Base-by-base conservation (phyloP, 2,888 invertebrate species). In the Ichneumoninae sp. region DNA sequence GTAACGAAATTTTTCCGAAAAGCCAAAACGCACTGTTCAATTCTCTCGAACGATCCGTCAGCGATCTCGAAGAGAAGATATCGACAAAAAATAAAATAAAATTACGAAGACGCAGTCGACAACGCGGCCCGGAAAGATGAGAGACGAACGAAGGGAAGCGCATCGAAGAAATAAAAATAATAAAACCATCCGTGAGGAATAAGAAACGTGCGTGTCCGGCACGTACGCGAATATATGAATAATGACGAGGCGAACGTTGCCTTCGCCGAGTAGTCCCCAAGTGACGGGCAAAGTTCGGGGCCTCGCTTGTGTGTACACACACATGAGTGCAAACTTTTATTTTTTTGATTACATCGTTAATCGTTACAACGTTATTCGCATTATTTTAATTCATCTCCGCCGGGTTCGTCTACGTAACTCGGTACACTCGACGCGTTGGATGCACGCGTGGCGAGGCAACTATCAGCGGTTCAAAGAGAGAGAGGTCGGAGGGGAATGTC, bases 161-260 rank as follows among this genome's bases (percentile, higher is more conserved):
- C 54, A 80, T 60, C 65, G 69, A 74, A 54, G 54, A 44, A 81
- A 54, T 65, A 52, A 75, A 60, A 60, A 69, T 36, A 76, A 81
- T n/a, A 74, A 60, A 30, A 68, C 1, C 52, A 19, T 66, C 40
- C 44, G 44, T 57, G 10, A 50, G 52, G 22, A 68, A 71, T 19
- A 52, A 66, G 50, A 26, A 57, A 60, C 70, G 77, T 66, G 52
- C 80, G 66, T 75, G 81, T 68, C 60, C 78, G 71, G 71, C 82
- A 81, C 77, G 85, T 85, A 77, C 77, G 40, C 22, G 78, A 78
- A 74, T 83, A 60, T 73, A 83, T 83, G 77, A 83, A 83, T 78
- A 83, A 83, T 83, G 68, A 78, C 73, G 66, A 71, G 54, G 30
- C 26, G 26, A 63, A 63, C 63, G 26, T 22, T 16, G 71, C 66